phyloP scores from a whole-genome alignment of 2,113 vertebrate genomes.

The Stegastes partitus region DNA sequence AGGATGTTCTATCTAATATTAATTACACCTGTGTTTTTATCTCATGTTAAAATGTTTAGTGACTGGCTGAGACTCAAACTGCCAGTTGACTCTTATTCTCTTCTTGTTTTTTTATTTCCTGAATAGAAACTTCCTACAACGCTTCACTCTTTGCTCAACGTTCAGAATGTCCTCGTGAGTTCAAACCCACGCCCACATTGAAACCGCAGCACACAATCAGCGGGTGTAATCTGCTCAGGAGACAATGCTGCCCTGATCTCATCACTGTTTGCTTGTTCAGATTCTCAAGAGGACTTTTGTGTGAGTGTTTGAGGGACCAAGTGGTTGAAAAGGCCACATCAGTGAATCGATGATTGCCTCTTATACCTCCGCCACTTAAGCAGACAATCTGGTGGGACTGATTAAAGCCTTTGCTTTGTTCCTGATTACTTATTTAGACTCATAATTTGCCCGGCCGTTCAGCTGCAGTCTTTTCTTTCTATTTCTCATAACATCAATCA shows the following conservation, averaged over 20 bases:
- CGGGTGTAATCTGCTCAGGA: constrained; percentile 40
- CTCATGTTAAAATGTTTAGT: neutral
- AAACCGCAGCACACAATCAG: constrained; percentile 3
- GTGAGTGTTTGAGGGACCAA: neutral
- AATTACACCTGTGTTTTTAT: neutral
- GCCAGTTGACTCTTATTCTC: neutral
- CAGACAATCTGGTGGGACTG: constrained; percentile 42
- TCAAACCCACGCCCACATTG: neutral
- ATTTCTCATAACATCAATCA: constrained; percentile 24
- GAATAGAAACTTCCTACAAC: neutral
- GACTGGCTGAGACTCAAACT: neutral
- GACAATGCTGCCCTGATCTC: constrained; percentile 46
- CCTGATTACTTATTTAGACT: constrained; percentile 41
- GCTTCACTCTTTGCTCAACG: neutral
- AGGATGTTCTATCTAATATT: neutral
- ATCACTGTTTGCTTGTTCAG: constrained; percentile 64
- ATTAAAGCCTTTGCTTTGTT: constrained; percentile 54
- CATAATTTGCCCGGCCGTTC: constrained; percentile 46
- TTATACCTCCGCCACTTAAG: constrained; percentile 44
- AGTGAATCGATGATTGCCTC: constrained; percentile 67
- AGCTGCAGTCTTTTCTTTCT: neutral
- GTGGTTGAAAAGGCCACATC: constrained; percentile 73
- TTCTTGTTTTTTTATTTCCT: too few relatives aligned
- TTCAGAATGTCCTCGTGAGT: neutral
- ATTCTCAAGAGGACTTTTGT: constrained; percentile 47